Conservation (phyloP, 2,888 invertebrate genomes). For the Megastigmus dorsalis region DNA sequence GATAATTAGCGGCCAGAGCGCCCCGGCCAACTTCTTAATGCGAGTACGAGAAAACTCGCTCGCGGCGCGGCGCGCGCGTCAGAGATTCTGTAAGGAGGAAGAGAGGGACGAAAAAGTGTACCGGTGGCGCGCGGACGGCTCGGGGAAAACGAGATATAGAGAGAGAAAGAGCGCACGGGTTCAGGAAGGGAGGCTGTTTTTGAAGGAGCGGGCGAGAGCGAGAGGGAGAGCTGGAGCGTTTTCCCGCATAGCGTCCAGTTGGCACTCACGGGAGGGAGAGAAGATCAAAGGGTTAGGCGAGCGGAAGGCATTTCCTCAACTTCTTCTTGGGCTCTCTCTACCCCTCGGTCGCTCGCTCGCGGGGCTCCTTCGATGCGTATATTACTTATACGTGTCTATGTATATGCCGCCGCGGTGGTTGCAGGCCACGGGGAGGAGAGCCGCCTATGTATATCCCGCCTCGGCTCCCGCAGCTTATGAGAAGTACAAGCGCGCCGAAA, state of each 20-base stretch:
- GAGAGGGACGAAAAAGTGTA: constrained; percentile 21
- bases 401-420: neutral
- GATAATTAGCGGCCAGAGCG: constrained; percentile 61
- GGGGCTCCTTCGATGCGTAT: constrained; percentile 33
- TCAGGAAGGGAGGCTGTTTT: constrained; percentile 1
- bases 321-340: constrained; percentile 51
- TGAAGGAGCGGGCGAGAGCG: constrained; percentile 40
- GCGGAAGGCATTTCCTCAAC: constrained; percentile 56
- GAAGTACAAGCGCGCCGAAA: neutral
- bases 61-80: constrained; percentile 33
- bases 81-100: constrained; percentile 12
- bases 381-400: constrained; percentile 21
- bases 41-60: constrained; percentile 53
- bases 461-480: neutral
- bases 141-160: too few species aligned
- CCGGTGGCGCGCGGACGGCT: too few species aligned
- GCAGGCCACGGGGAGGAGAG: too few species aligned
- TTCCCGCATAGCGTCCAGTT: constrained; percentile 50
- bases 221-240: neutral
- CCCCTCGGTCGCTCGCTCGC: too few species aligned
- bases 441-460: constrained; percentile 6
- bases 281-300: constrained; percentile 61
- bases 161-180: too few species aligned
- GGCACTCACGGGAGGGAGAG: constrained; percentile 44
- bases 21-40: constrained; percentile 58